A percentile compares a stretch with the other conserved stretches of the same genome.
phyloP scores from a whole-genome alignment of 2,797 vertebrate genomes.

The Artibeus lituratus region DNA sequence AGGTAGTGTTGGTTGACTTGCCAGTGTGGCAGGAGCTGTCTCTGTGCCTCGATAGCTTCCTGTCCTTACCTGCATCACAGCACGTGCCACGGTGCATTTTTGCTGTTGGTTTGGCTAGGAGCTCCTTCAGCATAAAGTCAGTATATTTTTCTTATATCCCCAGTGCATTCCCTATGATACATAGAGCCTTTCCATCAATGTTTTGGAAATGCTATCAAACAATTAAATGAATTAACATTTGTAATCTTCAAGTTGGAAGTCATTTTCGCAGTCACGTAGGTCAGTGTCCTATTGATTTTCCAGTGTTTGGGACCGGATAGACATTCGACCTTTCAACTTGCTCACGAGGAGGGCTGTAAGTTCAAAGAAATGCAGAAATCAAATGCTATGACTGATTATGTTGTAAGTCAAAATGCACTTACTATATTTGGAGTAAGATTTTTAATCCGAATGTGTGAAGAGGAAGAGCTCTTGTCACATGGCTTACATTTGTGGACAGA shows the following conservation, averaged over 20 bases:
- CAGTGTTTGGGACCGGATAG: neutral
- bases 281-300: neutral
- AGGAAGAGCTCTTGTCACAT: neutral
- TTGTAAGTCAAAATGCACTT: neutral
- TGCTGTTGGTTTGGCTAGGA: neutral
- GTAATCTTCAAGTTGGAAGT: neutral
- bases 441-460: neutral
- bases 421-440: neutral
- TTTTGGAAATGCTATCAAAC: neutral
- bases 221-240: neutral
- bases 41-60: neutral
- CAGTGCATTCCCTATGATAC: neutral
- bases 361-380: neutral
- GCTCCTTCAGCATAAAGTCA: neutral
- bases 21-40: neutral
- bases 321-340: neutral
- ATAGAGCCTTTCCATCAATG: neutral
- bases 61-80: neutral
- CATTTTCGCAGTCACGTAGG: neutral
- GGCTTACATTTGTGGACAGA: neutral
- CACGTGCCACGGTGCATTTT: neutral
- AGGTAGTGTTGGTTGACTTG: neutral
- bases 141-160: neutral
- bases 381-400: neutral
- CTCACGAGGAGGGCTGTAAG: neutral